phyloP scores from a whole-genome alignment of 2,888 invertebrate genomes.

The Atethmia centrago region DNA sequence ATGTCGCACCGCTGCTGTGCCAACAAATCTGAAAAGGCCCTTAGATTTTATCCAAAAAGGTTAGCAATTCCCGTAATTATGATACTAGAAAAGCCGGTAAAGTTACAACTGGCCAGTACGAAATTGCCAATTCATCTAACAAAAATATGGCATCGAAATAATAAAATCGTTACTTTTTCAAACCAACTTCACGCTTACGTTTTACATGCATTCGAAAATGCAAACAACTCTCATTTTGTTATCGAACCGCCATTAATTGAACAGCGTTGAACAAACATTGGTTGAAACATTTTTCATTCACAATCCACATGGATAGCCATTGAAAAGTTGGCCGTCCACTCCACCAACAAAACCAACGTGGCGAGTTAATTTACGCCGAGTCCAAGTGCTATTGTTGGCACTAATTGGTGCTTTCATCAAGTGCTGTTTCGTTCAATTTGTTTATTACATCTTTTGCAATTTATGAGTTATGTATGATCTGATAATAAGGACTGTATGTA shows the following conservation, averaged over 20 bases:
- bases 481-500: conserved; percentile 18
- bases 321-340: conserved; percentile 61
- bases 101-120: not conserved
- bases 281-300: conserved; percentile 58
- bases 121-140: conserved; percentile 11
- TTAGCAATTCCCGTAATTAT: not conserved
- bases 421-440: conserved; percentile 47
- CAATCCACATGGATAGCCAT: conserved; percentile 44
- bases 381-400: conserved; percentile 62
- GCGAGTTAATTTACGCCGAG: conserved; percentile 60
- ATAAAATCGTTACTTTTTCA: conserved; percentile 35
- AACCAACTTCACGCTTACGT: conserved; percentile 33
- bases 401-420: conserved; percentile 71
- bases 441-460: conserved; percentile 43
- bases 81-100: not conserved
- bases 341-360: conserved; percentile 56
- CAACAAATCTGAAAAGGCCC: too few species aligned
- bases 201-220: conserved; percentile 28
- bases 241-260: conserved; percentile 41
- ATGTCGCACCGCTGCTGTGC: too few species aligned
- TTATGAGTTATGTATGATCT: conserved; percentile 32
- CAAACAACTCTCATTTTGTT: conserved; percentile 46
- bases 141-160: conserved; percentile 14
- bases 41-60: not conserved
- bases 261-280: conserved; percentile 48